Evolutionary conservation across 2,797 vertebrate species (phyloP).

Genomic region (Menidia menidia): DNA sequence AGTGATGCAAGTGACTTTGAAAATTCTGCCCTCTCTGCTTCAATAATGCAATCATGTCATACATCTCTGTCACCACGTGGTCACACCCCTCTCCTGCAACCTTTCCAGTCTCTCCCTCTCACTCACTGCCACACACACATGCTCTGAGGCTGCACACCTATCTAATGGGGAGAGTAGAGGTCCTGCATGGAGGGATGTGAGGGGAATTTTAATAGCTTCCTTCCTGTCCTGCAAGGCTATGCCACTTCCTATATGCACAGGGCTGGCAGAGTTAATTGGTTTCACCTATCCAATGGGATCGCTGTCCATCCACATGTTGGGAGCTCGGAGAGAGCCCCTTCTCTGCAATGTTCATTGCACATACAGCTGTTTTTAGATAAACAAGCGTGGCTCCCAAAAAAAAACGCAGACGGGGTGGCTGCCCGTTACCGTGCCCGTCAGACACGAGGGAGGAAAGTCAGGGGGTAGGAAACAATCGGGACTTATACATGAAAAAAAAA

Average conservation of each 20-base stretch:
- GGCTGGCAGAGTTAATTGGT: constrained; percentile 65
- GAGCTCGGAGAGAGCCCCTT: constrained; percentile 4
- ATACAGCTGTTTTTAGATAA: constrained; percentile 6
- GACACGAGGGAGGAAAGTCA: not conserved
- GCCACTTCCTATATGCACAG: constrained; percentile 60
- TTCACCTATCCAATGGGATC: constrained; percentile 57
- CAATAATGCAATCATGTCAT: constrained; percentile 75
- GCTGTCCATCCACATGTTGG: constrained; percentile 38
- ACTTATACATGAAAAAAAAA: constrained; percentile 24
- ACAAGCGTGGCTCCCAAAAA: constrained; percentile 13
- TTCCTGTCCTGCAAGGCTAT: constrained; percentile 71
- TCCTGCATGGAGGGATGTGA: constrained; percentile 81
- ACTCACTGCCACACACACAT: constrained; percentile 44
- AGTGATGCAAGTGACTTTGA: constrained; percentile 72
- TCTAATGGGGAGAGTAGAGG: constrained; percentile 76
- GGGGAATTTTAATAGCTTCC: constrained; percentile 83
- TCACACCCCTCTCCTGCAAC: constrained; percentile 71
- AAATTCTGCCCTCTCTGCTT: constrained; percentile 67
- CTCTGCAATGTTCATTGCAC: constrained; percentile 19
- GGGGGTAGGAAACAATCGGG: constrained; percentile 13
- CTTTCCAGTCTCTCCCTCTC: constrained; percentile 52
- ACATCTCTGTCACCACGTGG: constrained; percentile 80
- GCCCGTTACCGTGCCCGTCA: too few relatives aligned
- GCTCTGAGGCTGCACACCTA: constrained; percentile 66
- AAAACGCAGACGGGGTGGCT: not conserved